Conservation (phyloP, 2,113 vertebrate species). For the Salvelinus sp. region DNA sequence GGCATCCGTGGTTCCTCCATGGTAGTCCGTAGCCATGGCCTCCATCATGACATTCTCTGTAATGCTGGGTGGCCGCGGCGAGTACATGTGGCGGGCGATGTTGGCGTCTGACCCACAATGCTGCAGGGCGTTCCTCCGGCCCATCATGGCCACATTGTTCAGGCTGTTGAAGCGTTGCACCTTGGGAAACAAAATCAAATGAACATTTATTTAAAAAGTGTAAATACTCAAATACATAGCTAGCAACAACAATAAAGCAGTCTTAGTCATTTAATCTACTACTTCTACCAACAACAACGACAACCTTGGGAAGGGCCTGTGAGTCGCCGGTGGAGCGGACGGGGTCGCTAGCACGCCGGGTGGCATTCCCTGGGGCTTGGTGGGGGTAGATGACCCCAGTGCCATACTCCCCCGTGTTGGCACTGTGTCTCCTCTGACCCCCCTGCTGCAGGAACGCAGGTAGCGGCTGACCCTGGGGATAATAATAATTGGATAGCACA, state of each 20-base stretch:
- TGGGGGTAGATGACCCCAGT: constrained; percentile 75
- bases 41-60: constrained; percentile 87
- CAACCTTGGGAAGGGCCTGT: constrained; percentile 74
- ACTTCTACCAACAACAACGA: too few species aligned
- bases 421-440: constrained; percentile 75
- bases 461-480: constrained; percentile 48
- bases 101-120: constrained; percentile 77
- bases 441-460: constrained; percentile 71
- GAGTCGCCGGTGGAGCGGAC: constrained; percentile 71
- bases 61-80: constrained; percentile 88
- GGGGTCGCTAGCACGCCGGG: constrained; percentile 88
- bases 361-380: constrained; percentile 71
- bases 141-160: constrained; percentile 74
- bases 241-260: too few species aligned
- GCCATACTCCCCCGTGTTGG: constrained; percentile 77
- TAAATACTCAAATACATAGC: too few species aligned
- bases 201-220: too few species aligned
- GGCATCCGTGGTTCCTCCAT: constrained; percentile 46
- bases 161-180: constrained; percentile 88
- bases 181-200: constrained; percentile 58
- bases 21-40: constrained; percentile 77
- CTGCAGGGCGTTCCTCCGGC: constrained; percentile 74
- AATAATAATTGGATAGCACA: too few species aligned
- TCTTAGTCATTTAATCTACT: too few species aligned
- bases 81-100: constrained; percentile 80